These are phyloP conservation scores for Cephalopholis sonnerati DNA, from an alignment of 2,113 vertebrate species.

Conservation along the genomic window DNA sequence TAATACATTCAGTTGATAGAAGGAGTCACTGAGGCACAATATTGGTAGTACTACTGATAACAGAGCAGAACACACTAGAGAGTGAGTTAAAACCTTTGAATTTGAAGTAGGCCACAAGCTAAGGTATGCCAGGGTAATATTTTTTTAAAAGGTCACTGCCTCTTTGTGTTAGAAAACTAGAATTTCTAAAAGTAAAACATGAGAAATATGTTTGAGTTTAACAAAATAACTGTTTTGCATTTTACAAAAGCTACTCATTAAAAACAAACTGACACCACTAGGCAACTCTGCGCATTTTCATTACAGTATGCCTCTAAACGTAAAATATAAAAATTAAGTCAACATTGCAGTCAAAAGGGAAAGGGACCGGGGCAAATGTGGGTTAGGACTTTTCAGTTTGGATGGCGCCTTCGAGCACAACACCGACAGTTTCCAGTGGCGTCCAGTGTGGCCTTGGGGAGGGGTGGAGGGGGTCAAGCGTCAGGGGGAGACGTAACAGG, in stretches of 20 bases:
- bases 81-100: slow-evolving; percentile 16
- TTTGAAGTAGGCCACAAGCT: slow-evolving; percentile 32
- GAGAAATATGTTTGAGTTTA: slow-evolving; percentile 50
- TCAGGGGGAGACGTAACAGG: slow-evolving; percentile 41
- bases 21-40: slow-evolving; percentile 23
- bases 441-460: slow-evolving; percentile 39
- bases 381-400: slow-evolving; percentile 36
- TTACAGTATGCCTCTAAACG: slow-evolving; percentile 56
- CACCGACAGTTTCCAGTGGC: slow-evolving; percentile 60
- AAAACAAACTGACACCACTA: slow-evolving; percentile 55
- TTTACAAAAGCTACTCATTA: slow-evolving; percentile 67
- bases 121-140: slow-evolving; percentile 24
- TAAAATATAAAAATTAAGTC: slow-evolving; percentile 80
- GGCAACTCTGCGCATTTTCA: slow-evolving; percentile 48
- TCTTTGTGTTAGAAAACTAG: slow-evolving; percentile 58
- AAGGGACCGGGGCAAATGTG: slow-evolving; percentile 14
- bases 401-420: slow-evolving; percentile 39
- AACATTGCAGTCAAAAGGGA: slow-evolving; percentile 62
- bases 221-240: slow-evolving; percentile 60
- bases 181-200: slow-evolving; percentile 55
- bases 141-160: slow-evolving; percentile 40
- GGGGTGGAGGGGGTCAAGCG: slow-evolving; percentile 33
- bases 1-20: slow-evolving; percentile 44
- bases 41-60: slow-evolving; percentile 19
- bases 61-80: slow-evolving; percentile 23